phyloP scores from a whole-genome alignment of 2,113 vertebrate genomes.

The Arizona elegans region DNA sequence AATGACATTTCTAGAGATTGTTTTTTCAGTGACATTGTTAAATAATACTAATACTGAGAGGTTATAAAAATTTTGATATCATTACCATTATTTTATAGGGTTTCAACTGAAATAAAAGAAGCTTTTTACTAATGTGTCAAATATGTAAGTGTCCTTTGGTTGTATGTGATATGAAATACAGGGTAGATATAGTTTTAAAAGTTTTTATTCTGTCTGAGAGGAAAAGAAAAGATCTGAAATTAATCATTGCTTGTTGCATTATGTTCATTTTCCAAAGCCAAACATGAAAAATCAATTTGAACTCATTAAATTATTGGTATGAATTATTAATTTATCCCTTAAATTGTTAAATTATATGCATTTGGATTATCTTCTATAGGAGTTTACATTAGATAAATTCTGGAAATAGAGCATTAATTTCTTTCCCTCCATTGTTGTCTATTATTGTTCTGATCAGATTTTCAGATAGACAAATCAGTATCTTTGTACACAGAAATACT shows the following conservation, averaged over 20 bases:
- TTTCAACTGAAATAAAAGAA: background rate
- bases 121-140: background rate
- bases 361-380: slow-evolving; percentile 54
- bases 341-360: too few species aligned
- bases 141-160: background rate
- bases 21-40: background rate
- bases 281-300: slow-evolving; percentile 1
- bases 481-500: slow-evolving; percentile 32
- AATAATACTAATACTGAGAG: slow-evolving; percentile 10
- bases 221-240: background rate
- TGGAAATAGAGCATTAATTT: slow-evolving; percentile 59
- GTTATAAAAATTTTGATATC: slow-evolving; percentile 25
- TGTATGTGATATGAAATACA: background rate
- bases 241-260: slow-evolving; percentile 16
- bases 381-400: slow-evolving; percentile 64
- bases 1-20: background rate
- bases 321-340: slow-evolving; percentile 18
- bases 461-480: slow-evolving; percentile 56
- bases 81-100: slow-evolving; percentile 15
- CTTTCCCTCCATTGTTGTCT: slow-evolving; percentile 49
- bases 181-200: background rate
- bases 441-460: slow-evolving; percentile 52
- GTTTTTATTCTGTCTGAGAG: background rate
- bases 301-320: background rate
- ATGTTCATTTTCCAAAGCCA: slow-evolving; percentile 31